Evolutionary conservation across 2,888 invertebrate genomes (phyloP).

Genomic region (Pollenia griseotomentosa): DNA sequence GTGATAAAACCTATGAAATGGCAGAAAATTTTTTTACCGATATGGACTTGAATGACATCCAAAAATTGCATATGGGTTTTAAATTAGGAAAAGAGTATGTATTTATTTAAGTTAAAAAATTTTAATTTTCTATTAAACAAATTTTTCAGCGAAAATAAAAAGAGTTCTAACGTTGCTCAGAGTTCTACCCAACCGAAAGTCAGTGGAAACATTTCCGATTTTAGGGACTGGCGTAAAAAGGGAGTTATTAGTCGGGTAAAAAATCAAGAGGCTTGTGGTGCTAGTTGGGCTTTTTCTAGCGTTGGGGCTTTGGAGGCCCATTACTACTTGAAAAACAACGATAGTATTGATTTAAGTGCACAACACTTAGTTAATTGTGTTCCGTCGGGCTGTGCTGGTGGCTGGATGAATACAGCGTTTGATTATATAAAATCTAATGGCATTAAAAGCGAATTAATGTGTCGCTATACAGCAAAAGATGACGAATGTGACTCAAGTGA

Average conservation of each 20-base stretch:
- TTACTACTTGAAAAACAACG: conserved; percentile 91
- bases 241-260: conserved; percentile 96
- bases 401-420: conserved; percentile 91
- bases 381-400: conserved; percentile 93
- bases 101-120: neutral
- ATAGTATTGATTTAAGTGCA: conserved; percentile 94
- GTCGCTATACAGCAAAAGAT: conserved; percentile 93
- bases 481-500: conserved; percentile 88
- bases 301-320: conserved; percentile 96
- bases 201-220: neutral
- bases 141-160: conserved; percentile 19
- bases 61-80: conserved; percentile 46
- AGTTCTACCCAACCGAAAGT: too few relatives aligned
- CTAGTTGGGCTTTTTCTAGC: conserved; percentile 97
- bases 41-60: conserved; percentile 42
- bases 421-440: conserved; percentile 91
- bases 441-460: conserved; percentile 80
- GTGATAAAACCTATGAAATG: conserved; percentile 25
- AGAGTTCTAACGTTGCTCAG: neutral
- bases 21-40: conserved; percentile 34
- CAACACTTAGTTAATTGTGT: conserved; percentile 97
- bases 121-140: conserved; percentile 73
- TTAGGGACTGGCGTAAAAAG: conserved; percentile 90
- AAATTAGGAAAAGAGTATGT: conserved; percentile 32
- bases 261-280: conserved; percentile 95